Base-by-base conservation (phyloP, 1,140 invertebrate genomes). In the Pseudomyrmex gracilis region DNA sequence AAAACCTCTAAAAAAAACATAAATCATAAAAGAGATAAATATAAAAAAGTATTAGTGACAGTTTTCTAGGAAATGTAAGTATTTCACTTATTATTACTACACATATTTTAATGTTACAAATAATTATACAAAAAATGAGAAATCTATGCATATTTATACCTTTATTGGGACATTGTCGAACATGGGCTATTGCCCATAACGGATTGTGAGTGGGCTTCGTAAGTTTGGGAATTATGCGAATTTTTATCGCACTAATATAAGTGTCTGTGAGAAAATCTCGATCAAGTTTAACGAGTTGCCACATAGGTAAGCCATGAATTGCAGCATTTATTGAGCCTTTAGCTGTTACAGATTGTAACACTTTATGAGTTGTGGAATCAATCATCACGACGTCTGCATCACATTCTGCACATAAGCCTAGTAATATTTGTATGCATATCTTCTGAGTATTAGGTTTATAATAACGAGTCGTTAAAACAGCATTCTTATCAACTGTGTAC, bases 371-470 rank as follows among this genome's bases (percentile, higher is more conserved):
- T 1, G 1, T 24, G 1, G 2, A 2, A 57, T 83, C 57, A 8
- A 47, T 2, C 12, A 89, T 20, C 0, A 4, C 3, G 12, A 90
- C 10, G n/a, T 85, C 1, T n/a, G 88, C 58, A 8, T 78, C 1
- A 17, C 90, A 90, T 13, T 82, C 51, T 8, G 55, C 12, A 17
- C 90, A 91, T 0, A 91, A 57, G 1, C 87, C 89, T 24, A 91
- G 57, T 2, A 80, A 22, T 45, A 90, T 61, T 57, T 90, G 82
- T 15, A 90, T 2, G 43, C 90, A 91, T 3, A 90, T 45, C 0
- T 51, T 66, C 3, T 2, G 1, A 8, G 70, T 12, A 15, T 22
- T n/a, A 1, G 73, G 9, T 4, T 0, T 86, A 45, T n/a, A n/a
- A 9, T 4, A 8, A 78, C n/a, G 60, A 57, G 80, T 90, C 0